These are phyloP conservation scores for Catostylus mosaicus DNA, from an alignment of 30 jellyfish, hydroid and myxozoan genomes.

Conservation along the genomic window DNA sequence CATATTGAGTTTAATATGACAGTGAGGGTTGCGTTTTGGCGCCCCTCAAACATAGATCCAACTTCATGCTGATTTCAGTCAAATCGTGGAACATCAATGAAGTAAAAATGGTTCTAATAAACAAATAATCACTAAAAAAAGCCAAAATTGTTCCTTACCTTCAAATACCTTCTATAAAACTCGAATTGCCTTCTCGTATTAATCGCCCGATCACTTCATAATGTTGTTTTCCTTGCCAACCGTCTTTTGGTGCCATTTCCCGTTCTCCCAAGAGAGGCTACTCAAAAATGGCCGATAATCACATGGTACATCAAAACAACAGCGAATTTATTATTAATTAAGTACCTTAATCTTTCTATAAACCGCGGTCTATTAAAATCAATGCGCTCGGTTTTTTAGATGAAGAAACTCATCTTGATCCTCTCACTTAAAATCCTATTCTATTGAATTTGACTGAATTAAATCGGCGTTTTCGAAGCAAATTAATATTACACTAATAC, in stretches of 20 bases:
- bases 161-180: background rate
- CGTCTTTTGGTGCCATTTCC: constrained; percentile 11
- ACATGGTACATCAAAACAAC: constrained; percentile 26
- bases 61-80: too few relatives aligned
- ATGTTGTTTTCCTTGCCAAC: constrained; percentile 19
- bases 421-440: background rate
- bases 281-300: constrained; percentile 21
- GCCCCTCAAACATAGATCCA: too few relatives aligned
- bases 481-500: too few relatives aligned
- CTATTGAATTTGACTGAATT: background rate
- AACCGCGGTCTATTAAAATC: background rate
- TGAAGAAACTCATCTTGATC: background rate
- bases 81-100: too few relatives aligned
- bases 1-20: too few relatives aligned
- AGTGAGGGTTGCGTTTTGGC: too few relatives aligned
- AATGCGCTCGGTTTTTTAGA: background rate
- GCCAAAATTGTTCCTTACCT: too few relatives aligned
- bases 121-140: too few relatives aligned
- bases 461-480: background rate
- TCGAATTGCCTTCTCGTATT: background rate
- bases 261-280: constrained; percentile 27
- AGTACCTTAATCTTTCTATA: background rate
- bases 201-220: background rate
- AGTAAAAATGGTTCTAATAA: too few relatives aligned
- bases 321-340: background rate